Conservation (phyloP, 2,888 invertebrate genomes). For the Brachylomia viminalis region DNA sequence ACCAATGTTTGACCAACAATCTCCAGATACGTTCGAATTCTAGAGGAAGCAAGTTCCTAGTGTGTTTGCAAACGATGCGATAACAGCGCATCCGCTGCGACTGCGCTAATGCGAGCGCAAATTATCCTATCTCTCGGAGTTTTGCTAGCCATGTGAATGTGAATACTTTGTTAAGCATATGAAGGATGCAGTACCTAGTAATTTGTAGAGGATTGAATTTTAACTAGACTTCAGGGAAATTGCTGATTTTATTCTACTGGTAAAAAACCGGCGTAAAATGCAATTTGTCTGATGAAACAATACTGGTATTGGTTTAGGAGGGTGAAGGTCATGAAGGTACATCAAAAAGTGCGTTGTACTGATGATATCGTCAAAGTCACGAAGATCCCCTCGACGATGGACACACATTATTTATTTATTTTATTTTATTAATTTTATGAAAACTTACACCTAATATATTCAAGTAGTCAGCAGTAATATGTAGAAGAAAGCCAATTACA, state of each 20-base stretch:
- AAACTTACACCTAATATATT: no score
- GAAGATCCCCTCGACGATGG: neutral
- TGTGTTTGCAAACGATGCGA: slow-evolving; percentile 54
- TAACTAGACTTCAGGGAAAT: neutral
- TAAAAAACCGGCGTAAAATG: neutral
- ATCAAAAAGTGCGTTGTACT: no score
- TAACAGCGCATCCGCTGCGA: slow-evolving; percentile 50
- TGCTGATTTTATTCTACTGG: neutral
- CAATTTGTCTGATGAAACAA: neutral
- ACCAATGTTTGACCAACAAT: slow-evolving; percentile 38
- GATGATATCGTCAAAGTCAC: neutral
- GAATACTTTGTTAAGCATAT: slow-evolving; percentile 1
- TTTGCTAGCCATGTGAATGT: slow-evolving; percentile 29
- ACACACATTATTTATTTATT: no score
- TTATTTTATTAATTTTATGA: no score
- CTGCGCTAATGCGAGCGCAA: slow-evolving; percentile 57
- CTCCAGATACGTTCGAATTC: slow-evolving; percentile 1
- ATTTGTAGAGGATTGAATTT: neutral
- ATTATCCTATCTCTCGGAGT: slow-evolving; percentile 59
- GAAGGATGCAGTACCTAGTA: slow-evolving; percentile 10
- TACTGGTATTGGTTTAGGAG: no score
- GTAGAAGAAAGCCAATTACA: no score
- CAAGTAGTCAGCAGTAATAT: no score
- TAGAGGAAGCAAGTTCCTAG: slow-evolving; percentile 34
- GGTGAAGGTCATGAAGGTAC: neutral